Conservation (phyloP, 2,888 invertebrate genomes). For the Luffia ferchaultella region DNA sequence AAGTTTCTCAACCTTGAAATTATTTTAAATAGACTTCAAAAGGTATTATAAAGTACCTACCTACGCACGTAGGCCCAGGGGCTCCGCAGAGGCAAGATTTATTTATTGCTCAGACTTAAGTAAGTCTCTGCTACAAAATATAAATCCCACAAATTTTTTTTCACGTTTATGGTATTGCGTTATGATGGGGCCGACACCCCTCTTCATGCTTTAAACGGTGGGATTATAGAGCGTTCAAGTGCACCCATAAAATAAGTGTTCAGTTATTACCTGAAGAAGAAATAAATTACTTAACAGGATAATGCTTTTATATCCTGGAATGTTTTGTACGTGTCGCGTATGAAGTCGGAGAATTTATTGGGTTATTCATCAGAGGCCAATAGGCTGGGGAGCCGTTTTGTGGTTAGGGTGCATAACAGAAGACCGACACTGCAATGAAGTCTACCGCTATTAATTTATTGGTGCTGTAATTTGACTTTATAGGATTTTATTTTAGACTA, state of each 20-base stretch:
- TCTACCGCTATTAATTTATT: neutral
- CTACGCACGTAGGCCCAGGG: no score
- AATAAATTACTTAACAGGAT: slow-evolving; percentile 65
- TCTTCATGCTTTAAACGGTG: slow-evolving; percentile 46
- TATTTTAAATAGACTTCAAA: no score
- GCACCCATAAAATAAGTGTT: slow-evolving; percentile 55
- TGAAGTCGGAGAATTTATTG: slow-evolving; percentile 62
- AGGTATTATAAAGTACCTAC: neutral
- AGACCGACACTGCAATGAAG: neutral
- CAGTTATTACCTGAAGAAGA: slow-evolving; percentile 54
- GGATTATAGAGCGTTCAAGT: slow-evolving; percentile 61
- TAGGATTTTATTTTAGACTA: neutral
- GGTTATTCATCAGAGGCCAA: slow-evolving; percentile 58
- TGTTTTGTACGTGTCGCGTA: slow-evolving; percentile 61
- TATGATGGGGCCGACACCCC: slow-evolving; percentile 44
- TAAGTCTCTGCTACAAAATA: slow-evolving; percentile 36
- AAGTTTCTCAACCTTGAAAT: no score
- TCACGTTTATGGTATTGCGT: slow-evolving; percentile 45
- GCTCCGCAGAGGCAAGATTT: slow-evolving; percentile 30
- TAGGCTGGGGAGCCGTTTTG: slow-evolving; percentile 52
- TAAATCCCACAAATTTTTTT: slow-evolving; percentile 21
- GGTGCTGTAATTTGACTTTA: neutral
- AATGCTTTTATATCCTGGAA: slow-evolving; percentile 59
- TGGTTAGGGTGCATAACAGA: slow-evolving; percentile 56
- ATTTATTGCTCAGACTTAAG: slow-evolving; percentile 33